Evolutionary conservation across 2,797 vertebrate genomes (phyloP).

Genomic region (Sebastiscus albofasciatus): DNA sequence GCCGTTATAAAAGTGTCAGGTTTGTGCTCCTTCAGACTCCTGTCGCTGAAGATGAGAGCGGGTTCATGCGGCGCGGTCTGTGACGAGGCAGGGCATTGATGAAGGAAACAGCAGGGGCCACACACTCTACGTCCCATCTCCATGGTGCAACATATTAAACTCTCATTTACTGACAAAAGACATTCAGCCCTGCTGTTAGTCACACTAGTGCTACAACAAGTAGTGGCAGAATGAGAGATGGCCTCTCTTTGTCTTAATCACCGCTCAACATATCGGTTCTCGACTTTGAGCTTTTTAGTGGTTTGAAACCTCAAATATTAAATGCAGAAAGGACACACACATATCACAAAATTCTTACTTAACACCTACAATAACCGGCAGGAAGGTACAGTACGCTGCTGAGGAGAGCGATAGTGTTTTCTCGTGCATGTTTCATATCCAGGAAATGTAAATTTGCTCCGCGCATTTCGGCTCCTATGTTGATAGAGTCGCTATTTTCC

Average conservation of each 20-base stretch:
- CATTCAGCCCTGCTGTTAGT: conserved; percentile 78
- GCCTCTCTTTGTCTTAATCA: conserved; percentile 65
- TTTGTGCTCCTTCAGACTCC: conserved; percentile 53
- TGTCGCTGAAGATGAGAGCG: conserved; percentile 58
- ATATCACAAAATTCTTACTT: conserved; percentile 16
- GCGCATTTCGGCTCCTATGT: conserved; percentile 49
- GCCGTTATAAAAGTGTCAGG: conserved; percentile 38
- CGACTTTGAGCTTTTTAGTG: conserved; percentile 12
- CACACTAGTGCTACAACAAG: conserved; percentile 70
- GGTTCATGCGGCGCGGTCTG: conserved; percentile 65
- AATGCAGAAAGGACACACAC: conserved; percentile 4
- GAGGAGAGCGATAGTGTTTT: conserved; percentile 14
- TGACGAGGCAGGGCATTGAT: conserved; percentile 76
- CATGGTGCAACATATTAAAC: conserved; percentile 84
- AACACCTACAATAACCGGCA: conserved; percentile 17
- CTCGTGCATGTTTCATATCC: conserved; percentile 24
- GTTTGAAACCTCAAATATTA: conserved; percentile 2
- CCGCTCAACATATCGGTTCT: conserved; percentile 40
- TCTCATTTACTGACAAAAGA: conserved; percentile 84
- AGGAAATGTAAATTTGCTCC: conserved; percentile 52
- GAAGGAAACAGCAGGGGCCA: conserved; percentile 73
- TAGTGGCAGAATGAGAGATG: conserved; percentile 72
- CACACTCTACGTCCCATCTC: conserved; percentile 79
- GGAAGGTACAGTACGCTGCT: conserved; percentile 15
- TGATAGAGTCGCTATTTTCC: conserved; percentile 69